Percentiles rank a stretch among this genome's conserved stretches.
These are phyloP conservation scores for Trinorchestia longiramus DNA, from an alignment of 1,140 invertebrate species.

Conservation along the genomic window DNA sequence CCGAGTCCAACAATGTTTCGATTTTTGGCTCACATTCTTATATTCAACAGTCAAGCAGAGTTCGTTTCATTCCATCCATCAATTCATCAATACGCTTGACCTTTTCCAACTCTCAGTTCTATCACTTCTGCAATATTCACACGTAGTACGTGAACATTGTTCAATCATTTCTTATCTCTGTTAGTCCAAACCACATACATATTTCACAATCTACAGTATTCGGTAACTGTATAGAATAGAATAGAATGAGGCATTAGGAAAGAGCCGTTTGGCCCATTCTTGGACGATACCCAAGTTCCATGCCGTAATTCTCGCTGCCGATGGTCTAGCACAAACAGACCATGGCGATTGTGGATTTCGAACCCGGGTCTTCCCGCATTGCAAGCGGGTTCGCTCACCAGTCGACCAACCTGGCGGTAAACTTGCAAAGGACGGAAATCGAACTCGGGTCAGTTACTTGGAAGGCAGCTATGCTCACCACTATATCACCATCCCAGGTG, in stretches of 20 bases:
- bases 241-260: too few species aligned
- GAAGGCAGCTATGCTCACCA: conserved; percentile 93
- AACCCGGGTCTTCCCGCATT: too few species aligned
- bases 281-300: too few species aligned
- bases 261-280: too few species aligned
- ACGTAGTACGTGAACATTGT: neutral
- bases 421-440: too few species aligned
- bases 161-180: neutral
- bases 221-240: too few species aligned
- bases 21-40: neutral
- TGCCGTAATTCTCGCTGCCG: too few species aligned
- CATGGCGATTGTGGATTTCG: too few species aligned
- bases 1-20: neutral
- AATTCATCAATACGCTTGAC: neutral
- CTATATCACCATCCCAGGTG: conserved; percentile 84
- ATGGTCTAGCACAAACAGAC: too few species aligned
- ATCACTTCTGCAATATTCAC: neutral
- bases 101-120: neutral
- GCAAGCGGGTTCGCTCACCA: too few species aligned
- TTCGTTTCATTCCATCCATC: neutral
- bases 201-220: neutral
- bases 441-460: conserved; percentile 96
- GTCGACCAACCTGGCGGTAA: too few species aligned
- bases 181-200: neutral
- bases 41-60: neutral